Conservation (phyloP, 2,797 vertebrate genomes). For the Cryptoprocta ferox region DNA sequence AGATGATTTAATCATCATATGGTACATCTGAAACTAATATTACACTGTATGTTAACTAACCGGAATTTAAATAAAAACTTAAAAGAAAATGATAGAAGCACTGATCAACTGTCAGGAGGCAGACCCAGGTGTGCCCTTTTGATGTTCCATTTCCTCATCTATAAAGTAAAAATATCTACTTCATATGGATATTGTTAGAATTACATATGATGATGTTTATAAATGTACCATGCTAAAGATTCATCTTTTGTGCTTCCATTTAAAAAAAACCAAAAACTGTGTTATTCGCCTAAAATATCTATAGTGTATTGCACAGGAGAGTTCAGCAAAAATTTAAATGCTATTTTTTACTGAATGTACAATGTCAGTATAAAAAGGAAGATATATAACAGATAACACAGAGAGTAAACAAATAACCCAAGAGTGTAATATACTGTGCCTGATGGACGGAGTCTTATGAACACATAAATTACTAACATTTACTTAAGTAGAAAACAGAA, state of each 20-base stretch:
- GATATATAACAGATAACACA: background rate
- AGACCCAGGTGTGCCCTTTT: background rate
- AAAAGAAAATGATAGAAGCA: background rate
- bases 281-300: background rate
- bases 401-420: background rate
- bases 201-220: background rate
- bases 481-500: background rate
- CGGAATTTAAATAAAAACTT: background rate
- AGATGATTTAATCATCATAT: background rate
- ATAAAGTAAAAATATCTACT: background rate
- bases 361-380: background rate
- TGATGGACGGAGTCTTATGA: background rate
- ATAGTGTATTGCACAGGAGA: background rate
- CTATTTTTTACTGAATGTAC: background rate
- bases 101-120: background rate
- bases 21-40: background rate
- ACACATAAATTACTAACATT: background rate
- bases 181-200: background rate
- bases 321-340: background rate
- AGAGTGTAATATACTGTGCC: background rate
- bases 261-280: background rate
- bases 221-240: background rate
- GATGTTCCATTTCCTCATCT: background rate
- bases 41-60: background rate
- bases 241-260: background rate